Evolutionary conservation across 2,888 invertebrate genomes (phyloP).

Genomic region (Trisateles emortualis): DNA sequence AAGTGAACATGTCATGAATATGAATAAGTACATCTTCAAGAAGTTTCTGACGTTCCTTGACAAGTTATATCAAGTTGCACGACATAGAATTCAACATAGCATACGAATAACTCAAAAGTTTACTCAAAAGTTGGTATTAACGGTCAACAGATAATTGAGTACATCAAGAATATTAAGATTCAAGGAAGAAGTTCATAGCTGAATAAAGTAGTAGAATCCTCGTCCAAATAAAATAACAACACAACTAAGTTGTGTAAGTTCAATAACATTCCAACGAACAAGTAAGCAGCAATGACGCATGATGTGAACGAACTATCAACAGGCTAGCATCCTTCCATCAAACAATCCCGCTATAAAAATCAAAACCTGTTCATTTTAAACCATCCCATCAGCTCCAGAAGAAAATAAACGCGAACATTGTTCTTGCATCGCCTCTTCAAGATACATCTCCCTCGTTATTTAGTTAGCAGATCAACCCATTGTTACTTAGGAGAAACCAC

Average conservation of each 20-base stretch:
- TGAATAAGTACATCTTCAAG: too few species aligned
- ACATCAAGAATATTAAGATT: too few species aligned
- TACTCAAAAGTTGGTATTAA: too few species aligned
- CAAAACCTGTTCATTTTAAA: slow-evolving; percentile 42
- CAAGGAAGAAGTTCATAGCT: too few species aligned
- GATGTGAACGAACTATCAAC: slow-evolving; percentile 17
- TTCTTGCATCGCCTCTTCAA: slow-evolving; percentile 66
- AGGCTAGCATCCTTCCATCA: slow-evolving; percentile 35
- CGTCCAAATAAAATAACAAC: too few species aligned
- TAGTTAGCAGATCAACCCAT: slow-evolving; percentile 86
- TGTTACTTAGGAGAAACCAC: slow-evolving; percentile 83
- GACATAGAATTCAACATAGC: too few species aligned
- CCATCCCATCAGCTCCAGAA: slow-evolving; percentile 55
- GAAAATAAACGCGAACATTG: slow-evolving; percentile 66
- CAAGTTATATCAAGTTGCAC: too few species aligned
- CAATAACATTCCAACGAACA: background rate
- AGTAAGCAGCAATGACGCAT: slow-evolving; percentile 3
- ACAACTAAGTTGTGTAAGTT: background rate
- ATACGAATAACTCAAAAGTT: too few species aligned
- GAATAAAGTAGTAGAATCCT: too few species aligned
- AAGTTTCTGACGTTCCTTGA: too few species aligned
- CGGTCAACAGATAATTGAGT: too few species aligned
- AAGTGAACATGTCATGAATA: too few species aligned
- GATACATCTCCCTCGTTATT: slow-evolving; percentile 81
- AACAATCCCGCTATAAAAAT: slow-evolving; percentile 52